phyloP scores from a whole-genome alignment of 2,888 invertebrate genomes.

The Xanthorhoe spadicearia region DNA sequence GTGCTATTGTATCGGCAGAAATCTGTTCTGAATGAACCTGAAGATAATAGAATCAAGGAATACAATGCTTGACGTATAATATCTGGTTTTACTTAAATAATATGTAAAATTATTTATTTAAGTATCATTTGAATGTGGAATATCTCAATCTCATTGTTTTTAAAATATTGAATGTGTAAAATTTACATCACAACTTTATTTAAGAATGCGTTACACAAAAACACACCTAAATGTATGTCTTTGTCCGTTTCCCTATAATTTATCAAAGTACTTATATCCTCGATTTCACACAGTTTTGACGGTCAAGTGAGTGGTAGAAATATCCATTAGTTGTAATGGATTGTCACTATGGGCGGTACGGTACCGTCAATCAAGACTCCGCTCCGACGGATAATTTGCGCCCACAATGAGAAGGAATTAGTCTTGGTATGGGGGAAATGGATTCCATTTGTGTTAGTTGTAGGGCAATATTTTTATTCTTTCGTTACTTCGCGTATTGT shows the following conservation, averaged over 20 bases:
- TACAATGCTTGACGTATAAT: slow-evolving; percentile 6
- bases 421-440: slow-evolving; percentile 46
- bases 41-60: slow-evolving; percentile 20
- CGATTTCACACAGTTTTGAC: slow-evolving; percentile 41
- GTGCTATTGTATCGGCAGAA: slow-evolving; percentile 18
- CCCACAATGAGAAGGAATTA: slow-evolving; percentile 57
- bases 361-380: slow-evolving; percentile 57
- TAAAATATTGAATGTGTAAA: too few relatives aligned
- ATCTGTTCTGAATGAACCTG: slow-evolving; percentile 23
- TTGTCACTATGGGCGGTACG: slow-evolving; percentile 57
- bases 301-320: slow-evolving; percentile 51
- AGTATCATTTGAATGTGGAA: too few relatives aligned
- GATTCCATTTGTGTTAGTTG: slow-evolving; percentile 43
- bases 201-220: background rate
- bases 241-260: slow-evolving; percentile 6
- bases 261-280: slow-evolving; percentile 22
- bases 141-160: too few relatives aligned
- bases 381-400: slow-evolving; percentile 53
- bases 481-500: slow-evolving; percentile 12
- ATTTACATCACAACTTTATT: background rate
- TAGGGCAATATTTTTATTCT: slow-evolving; percentile 20
- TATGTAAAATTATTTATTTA: background rate
- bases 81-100: background rate
- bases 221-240: background rate
- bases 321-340: slow-evolving; percentile 65